Percentiles rank a stretch among this genome's conserved stretches.
phyloP scores from a whole-genome alignment of 1,140 invertebrate species.

The Caenorhabditis briggsae region DNA sequence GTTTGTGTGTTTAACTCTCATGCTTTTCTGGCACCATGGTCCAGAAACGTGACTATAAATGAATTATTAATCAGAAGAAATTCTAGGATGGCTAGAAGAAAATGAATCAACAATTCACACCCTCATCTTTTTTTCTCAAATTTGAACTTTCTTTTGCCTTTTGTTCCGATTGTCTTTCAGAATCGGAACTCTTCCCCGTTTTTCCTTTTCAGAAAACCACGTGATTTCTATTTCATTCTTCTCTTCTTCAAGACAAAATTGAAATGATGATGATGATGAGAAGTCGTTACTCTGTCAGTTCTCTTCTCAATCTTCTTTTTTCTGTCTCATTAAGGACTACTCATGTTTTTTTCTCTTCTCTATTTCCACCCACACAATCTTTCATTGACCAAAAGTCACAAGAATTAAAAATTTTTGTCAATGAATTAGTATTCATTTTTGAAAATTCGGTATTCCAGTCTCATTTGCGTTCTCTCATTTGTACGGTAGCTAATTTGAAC shows the following conservation, averaged over 20 bases:
- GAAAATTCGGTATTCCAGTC: neutral
- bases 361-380: neutral
- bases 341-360: slow-evolving; percentile 12
- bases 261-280: slow-evolving; percentile 26
- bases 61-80: slow-evolving; percentile 37
- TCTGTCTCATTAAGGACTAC: slow-evolving; percentile 48
- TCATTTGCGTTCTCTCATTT: no score
- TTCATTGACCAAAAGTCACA: slow-evolving; percentile 19
- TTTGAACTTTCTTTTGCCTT: neutral
- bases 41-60: slow-evolving; percentile 12
- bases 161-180: no score
- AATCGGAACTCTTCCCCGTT: neutral
- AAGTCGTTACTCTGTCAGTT: slow-evolving; percentile 32
- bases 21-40: neutral
- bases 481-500: no score
- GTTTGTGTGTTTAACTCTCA: neutral
- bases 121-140: neutral
- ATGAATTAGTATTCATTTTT: slow-evolving; percentile 1
- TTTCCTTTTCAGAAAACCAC: slow-evolving; percentile 5
- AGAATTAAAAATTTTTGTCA: neutral
- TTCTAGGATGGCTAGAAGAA: neutral
- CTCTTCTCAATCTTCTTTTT: neutral
- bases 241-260: neutral
- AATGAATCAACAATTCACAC: slow-evolving; percentile 27
- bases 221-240: slow-evolving; percentile 36